Base-by-base conservation (phyloP, 2,113 vertebrate species). In the Columba janthina region DNA sequence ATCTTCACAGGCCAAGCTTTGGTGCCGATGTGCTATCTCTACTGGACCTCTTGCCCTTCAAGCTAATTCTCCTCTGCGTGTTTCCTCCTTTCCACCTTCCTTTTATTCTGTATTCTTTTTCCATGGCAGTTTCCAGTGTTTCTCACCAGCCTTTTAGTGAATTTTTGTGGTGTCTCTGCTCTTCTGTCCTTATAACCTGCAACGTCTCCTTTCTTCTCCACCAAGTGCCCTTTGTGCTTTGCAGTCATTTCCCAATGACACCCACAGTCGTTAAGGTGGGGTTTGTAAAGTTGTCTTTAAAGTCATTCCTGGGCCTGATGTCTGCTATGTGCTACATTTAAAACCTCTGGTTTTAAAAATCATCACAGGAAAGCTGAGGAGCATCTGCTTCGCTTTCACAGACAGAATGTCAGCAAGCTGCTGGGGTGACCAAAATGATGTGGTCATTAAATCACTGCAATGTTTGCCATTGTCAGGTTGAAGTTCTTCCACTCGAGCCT, bases 401-500 rank as follows among this genome's bases (percentile, higher is more conserved):
- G 94, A 31, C 44, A 65, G 77, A 83, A 70, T 71, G 88, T 40
- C 71, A 87, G 76, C 56, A 88, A 77, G 79, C 57, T 92, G 74
- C 81, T 90, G 38, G 28, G 28, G 78, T 82, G 57, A 85, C 94
- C 75, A 61, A 70, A 94, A 54, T 67, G 40, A 69, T 36, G 57
- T 32, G 51, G 86, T 92, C 71, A 54, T 96, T 97, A 95, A 94
- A 97, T 90, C 92, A 71, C 72, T 72, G 28, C 40, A 53, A 48
- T 96, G 79, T 91, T 97, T 92, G 93, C 85, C 94, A 15, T 75
- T 84, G 82, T 94, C 90, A 96, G 72, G 75, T 42, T 69, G 91
- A 71, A 92, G 58, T 92, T 96, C 77, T 96, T 85, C 92, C 83
- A 79, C 82, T 91, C 3, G n/a, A 94, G 60, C 80, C 96, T 97